Evolutionary conservation across 1,140 invertebrate species (phyloP), one percentile per base, ranked within the genome.

Genomic region (Bombus sibiricus): DNA sequence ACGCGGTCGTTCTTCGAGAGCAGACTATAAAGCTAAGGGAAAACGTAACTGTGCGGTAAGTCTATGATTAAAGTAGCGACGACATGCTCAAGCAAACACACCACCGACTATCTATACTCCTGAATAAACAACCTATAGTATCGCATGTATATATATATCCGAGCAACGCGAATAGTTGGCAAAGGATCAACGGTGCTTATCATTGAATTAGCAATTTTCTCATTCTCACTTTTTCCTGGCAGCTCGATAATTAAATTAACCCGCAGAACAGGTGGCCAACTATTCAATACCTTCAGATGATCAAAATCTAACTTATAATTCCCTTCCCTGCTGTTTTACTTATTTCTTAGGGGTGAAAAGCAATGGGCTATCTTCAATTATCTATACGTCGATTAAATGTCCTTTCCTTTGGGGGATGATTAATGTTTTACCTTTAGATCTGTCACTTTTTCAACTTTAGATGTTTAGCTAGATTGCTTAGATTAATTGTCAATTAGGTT

Each of bases 151-250:
- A 57, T 39, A 47, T 47, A 74, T 74, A 57, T 39, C 25, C 25
- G 59, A 53, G 59, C 22, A 69, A 81, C 43, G 78, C 59, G 59
- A 75, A 74, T 62, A 41, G 57, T 85, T 85, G 84, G 84, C 79
- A 81, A n/a, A 12, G 22, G 22, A 68, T 59, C 71, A 81, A 53
- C 13, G 8, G 22, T 74, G 59, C 79, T 85, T 85, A 85, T 85
- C 84, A 75, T 47, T 81, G 79, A 85, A 85, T 85, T 85, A 81
- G 43, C 79, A 68, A 81, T 85, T 81, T 85, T 81, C 84, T 75
- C 83, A 68, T 85, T 85, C 79, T 68, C 22, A 41, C 43, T 85
- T 81, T 80, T 81, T 81, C 79, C 59, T 85, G 78, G 69, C 79
- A 81, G 13, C n/a, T 1, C 32, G 71, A 32, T 85, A 81, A 85